Evolutionary conservation across 2,113 vertebrate genomes (phyloP).

Genomic region (Hemiprocne comata): DNA sequence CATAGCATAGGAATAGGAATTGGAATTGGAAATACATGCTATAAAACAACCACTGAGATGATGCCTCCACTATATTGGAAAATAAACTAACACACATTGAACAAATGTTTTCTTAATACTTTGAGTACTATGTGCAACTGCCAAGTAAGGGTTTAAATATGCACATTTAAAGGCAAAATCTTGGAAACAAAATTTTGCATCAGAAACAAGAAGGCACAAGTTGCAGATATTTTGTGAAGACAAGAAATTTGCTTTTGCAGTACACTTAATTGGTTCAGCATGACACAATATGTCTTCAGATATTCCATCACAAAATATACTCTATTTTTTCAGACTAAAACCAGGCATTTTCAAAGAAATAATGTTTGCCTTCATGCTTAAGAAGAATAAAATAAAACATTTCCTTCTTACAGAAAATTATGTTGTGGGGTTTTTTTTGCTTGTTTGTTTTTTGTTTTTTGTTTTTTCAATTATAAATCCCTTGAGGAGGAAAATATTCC

Average conservation of each 20-base stretch:
- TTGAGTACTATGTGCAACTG: not conserved
- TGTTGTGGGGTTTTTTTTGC: not conserved
- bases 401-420: not conserved
- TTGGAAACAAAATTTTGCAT: not conserved
- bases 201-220: not conserved
- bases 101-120: not conserved
- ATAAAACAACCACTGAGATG: not conserved
- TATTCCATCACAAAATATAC: not conserved
- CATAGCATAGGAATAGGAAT: not conserved
- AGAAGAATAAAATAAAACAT: not conserved
- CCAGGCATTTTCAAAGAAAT: not conserved
- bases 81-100: not conserved
- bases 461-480: not conserved
- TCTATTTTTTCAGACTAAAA: not conserved
- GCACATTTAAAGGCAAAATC: not conserved
- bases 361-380: accelerated
- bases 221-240: not conserved
- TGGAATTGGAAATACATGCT: not conserved
- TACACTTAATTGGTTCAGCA: not conserved
- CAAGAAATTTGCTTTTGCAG: not conserved
- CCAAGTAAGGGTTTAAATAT: not conserved
- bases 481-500: not conserved
- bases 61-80: not conserved
- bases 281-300: not conserved
- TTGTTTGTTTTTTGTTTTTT: no score